phyloP scores from a whole-genome alignment of 2,797 vertebrate genomes.

The Myripristis murdjan region DNA sequence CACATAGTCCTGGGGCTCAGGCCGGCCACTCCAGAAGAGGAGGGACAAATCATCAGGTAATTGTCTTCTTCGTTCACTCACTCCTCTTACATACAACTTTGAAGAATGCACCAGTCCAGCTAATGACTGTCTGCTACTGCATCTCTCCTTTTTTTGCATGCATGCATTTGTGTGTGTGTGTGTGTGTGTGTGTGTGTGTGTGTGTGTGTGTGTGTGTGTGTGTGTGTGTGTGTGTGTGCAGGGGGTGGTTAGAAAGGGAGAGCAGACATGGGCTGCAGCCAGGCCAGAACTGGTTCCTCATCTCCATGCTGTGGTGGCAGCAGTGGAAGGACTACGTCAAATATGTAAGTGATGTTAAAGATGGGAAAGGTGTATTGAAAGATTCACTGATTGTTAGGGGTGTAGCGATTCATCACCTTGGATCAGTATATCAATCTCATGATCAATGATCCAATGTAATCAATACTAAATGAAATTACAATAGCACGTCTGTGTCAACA shows the following conservation, averaged over 20 bases:
- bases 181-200: constrained; percentile 1
- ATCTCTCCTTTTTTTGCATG: too few species aligned
- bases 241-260: constrained; percentile 98
- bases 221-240: constrained; percentile 58
- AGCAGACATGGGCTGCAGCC: constrained; percentile 95
- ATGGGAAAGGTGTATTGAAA: background rate
- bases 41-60: constrained; percentile 98
- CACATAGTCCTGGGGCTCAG: constrained; percentile 97
- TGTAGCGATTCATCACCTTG: too few species aligned
- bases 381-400: too few species aligned
- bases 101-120: background rate
- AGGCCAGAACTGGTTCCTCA: constrained; percentile 97
- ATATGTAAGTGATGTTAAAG: constrained; percentile 92
- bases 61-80: background rate
- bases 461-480: too few species aligned
- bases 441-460: too few species aligned
- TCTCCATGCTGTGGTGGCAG: constrained; percentile 98
- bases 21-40: constrained; percentile 96
- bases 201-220: background rate
- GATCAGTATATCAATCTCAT: too few species aligned
- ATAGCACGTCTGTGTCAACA: too few species aligned
- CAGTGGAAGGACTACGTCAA: constrained; percentile 99
- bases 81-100: background rate
- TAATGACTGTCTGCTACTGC: background rate
- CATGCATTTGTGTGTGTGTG: too few species aligned